Evolutionary conservation across 2,888 invertebrate genomes (phyloP), one percentile per base, ranked within the genome.

Genomic region (Abrostola tripartita): DNA sequence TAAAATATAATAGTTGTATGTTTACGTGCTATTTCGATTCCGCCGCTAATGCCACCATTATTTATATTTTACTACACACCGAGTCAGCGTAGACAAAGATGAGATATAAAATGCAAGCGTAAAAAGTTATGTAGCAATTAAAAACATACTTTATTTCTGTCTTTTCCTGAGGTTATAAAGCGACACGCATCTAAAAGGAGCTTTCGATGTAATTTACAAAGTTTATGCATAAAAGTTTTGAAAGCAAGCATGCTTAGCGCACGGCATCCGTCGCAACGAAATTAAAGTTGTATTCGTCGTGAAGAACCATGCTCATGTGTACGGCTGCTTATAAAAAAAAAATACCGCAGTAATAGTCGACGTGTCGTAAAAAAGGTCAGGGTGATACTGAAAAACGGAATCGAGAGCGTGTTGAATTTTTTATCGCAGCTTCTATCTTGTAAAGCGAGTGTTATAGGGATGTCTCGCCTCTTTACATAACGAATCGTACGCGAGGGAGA

Each of bases 381-480:
- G 66, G 78, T 76, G 81, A 83, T 84, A 84, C 85, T 87, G 85
- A 87, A 88, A 88, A 90, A 88, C 85, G 77, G 84, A 87, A 88
- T 88, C 84, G 86, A 84, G 85, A 86, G 78, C 82, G 82, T 87
- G 84, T 82, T 90, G 89, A 91, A 89, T 92, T 88, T 92, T 90
- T 90, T 90, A 91, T 89, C 84, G 76, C 81, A 66, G 74, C 82
- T 83, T 83, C 83, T 87, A 85, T 90, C 86, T 86, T 85, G 86
- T 86, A 85, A 85, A 83, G 81, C 81, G 81, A 78, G 82, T 84
- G 85, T 87, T 86, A 85, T 82, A 85, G 79, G 78, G 84, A 83
- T 81, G 83, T 83, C 79, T 84, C 74, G 75, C 63, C 76, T 83
- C 80, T 86, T 85, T 85, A 84, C 85, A 84, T 88, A 88, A 85